Evolutionary conservation across 2,888 invertebrate species (phyloP), one percentile per base, ranked within the genome.

Genomic region (Scaptomyza polygonia): DNA sequence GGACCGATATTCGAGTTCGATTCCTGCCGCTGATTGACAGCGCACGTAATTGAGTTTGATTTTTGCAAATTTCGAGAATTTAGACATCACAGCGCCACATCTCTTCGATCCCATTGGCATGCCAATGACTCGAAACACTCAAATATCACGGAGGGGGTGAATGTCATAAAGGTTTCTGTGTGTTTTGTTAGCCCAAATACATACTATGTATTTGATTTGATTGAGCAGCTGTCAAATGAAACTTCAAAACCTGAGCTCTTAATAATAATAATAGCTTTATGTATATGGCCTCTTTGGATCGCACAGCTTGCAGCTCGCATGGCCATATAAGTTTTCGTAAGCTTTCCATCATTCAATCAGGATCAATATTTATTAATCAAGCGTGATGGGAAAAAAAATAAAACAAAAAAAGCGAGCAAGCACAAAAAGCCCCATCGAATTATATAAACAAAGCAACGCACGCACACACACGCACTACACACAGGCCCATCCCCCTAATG

Each of bases 341-440:
- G 88, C 88, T 79, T 86, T 83, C 84, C 86, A 88, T 83, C 82
- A 83, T 83, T 88, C 88, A 83, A 83, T 88, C 88, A 88, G 87
- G 83, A 88, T 88, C 87, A 83, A 86, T 84, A 83, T 84, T 84
- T 80, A 77, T 86, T 85, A 88, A 86, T 86, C 81, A 86, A 88
- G 65, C 55, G 64, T 45, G 54, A 47, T 56, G 62, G 63, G 61
- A 64, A 72, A 63, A 49, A 32, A 49, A 21, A 52, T 29, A 30
- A 32, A 9, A 14, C 29, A 44, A 49, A 16, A n/a, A 57, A 44
- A 65, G 16, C 34, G 42, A 42, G 47, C 45, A 48, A 68, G 47
- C 45, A 48, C 58, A 53, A 30, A 30, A 32, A 11, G 32, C 47
- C 40, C 55, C 63, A 51, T 45, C 52, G 56, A 69, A 56, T 59